phyloP scores from a whole-genome alignment of 2,113 vertebrate genomes.

The Alethe castanea region DNA sequence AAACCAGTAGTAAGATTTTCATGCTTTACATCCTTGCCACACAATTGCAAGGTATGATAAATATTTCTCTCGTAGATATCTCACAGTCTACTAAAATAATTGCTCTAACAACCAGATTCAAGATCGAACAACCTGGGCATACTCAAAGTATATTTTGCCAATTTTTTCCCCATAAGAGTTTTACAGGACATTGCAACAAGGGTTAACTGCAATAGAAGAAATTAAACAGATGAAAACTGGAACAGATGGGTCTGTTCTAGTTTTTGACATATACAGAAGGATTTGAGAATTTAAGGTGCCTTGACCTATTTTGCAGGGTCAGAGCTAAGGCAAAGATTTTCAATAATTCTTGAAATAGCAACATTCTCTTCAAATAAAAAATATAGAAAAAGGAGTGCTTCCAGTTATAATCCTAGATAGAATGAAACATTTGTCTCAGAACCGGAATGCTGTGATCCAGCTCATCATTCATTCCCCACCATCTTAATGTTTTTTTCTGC shows the following conservation, averaged over 20 bases:
- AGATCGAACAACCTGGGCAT: not conserved
- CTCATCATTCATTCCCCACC: not conserved
- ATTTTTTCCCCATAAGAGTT: not conserved
- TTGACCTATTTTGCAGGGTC: not conserved
- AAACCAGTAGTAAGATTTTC: not conserved
- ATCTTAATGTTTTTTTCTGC: not conserved
- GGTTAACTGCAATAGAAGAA: not conserved
- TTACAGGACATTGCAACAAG: not conserved
- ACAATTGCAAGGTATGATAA: not conserved
- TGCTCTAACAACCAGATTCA: not conserved
- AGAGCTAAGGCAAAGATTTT: not conserved
- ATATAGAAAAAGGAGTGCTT: not conserved
- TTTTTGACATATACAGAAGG: not conserved
- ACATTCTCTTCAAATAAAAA: not conserved
- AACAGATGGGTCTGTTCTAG: not conserved
- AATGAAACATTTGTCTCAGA: not conserved
- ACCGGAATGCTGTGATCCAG: not conserved
- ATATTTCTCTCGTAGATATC: not conserved
- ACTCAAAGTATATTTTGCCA: not conserved
- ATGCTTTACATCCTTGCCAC: not conserved
- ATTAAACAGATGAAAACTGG: not conserved
- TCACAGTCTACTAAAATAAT: not conserved
- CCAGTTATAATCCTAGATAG: not conserved
- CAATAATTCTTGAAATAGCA: constrained; percentile 10
- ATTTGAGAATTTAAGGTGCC: not conserved